A percentile compares a stretch with the other conserved stretches of the same genome.
Evolutionary conservation across 2,888 invertebrate species (phyloP).

Genomic region (Pachliopta kotzebuea): DNA sequence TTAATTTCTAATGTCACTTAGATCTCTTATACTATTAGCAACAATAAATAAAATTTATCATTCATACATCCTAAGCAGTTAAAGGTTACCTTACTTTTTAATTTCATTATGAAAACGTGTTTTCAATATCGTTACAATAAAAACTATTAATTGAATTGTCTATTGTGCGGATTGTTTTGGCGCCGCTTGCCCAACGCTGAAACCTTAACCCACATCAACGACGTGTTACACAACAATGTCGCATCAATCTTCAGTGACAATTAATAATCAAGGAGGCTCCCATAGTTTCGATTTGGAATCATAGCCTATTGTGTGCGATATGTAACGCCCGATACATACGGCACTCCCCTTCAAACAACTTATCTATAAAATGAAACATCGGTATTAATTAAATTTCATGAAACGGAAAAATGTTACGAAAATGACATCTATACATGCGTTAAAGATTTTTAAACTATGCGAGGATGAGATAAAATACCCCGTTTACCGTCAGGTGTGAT

Average conservation of each 20-base stretch:
- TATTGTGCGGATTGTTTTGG: conserved; percentile 32
- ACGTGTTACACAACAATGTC: conserved; percentile 55
- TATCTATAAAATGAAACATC: background rate
- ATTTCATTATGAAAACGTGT: background rate
- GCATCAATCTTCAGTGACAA: conserved; percentile 68
- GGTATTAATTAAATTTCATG: too few relatives aligned
- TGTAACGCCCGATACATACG: conserved; percentile 48
- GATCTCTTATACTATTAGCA: too few relatives aligned
- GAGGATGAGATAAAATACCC: too few relatives aligned
- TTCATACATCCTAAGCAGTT: too few relatives aligned
- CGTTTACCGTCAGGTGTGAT: too few relatives aligned
- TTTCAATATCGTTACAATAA: conserved; percentile 3
- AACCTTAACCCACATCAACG: conserved; percentile 64
- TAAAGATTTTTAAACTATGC: too few relatives aligned
- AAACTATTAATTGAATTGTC: conserved; percentile 26
- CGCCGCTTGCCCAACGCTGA: conserved; percentile 32
- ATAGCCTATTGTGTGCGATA: conserved; percentile 63
- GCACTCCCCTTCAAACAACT: conserved; percentile 10
- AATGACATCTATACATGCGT: too few relatives aligned
- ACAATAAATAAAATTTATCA: too few relatives aligned
- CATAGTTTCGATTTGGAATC: conserved; percentile 62
- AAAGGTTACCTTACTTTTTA: too few relatives aligned
- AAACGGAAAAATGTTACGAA: too few relatives aligned
- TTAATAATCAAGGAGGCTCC: conserved; percentile 57
- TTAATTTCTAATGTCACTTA: too few relatives aligned